These are phyloP conservation scores for Troides oblongomaculatus DNA, from an alignment of 2,888 invertebrate genomes.

Conservation along the genomic window DNA sequence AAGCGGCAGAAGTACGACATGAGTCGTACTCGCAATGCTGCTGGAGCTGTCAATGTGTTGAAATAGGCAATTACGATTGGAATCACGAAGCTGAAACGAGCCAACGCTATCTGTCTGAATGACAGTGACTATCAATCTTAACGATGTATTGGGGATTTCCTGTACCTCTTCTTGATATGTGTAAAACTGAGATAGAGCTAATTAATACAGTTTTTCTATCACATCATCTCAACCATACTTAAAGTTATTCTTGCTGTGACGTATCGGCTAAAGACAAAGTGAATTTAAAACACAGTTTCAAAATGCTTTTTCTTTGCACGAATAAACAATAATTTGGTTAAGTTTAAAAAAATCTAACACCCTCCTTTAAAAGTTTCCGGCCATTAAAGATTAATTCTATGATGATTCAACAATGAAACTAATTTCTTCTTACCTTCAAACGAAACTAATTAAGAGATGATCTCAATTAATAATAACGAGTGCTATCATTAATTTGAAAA, in stretches of 20 bases:
- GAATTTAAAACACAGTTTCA: too few relatives aligned
- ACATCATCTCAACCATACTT: neutral
- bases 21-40: constrained; percentile 28
- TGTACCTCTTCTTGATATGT: constrained; percentile 3
- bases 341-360: too few relatives aligned
- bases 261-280: too few relatives aligned
- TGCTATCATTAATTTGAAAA: constrained; percentile 20
- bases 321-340: too few relatives aligned
- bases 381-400: neutral
- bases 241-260: too few relatives aligned
- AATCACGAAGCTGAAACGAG: constrained; percentile 76
- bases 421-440: constrained; percentile 23
- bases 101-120: constrained; percentile 60
- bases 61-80: constrained; percentile 66
- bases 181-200: constrained; percentile 7
- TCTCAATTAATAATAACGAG: constrained; percentile 28
- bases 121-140: constrained; percentile 56
- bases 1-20: constrained; percentile 8
- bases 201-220: constrained; percentile 3
- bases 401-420: constrained; percentile 20
- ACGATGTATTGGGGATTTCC: constrained; percentile 38
- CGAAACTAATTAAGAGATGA: constrained; percentile 27
- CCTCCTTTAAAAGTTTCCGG: neutral
- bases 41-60: constrained; percentile 61
- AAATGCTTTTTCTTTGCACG: neutral